phyloP scores from a whole-genome alignment of 2,797 vertebrate species.

The Telmatherina bonti region DNA sequence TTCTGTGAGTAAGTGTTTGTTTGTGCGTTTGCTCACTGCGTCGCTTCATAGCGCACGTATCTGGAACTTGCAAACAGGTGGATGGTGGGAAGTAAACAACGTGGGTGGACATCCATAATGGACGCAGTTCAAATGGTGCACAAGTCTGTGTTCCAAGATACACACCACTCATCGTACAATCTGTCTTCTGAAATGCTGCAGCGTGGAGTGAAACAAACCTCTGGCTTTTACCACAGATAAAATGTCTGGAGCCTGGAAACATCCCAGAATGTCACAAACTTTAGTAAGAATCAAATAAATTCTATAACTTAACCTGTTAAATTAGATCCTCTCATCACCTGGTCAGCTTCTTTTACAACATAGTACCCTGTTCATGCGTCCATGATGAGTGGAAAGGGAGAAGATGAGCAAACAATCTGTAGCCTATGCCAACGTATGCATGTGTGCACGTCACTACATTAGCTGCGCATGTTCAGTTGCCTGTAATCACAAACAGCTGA shows the following conservation, averaged over 20 bases:
- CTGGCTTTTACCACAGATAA: too few relatives aligned
- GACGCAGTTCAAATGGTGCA: conserved; percentile 47
- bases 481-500: too few relatives aligned
- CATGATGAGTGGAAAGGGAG: too few relatives aligned
- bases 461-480: too few relatives aligned
- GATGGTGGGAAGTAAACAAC: conserved; percentile 42
- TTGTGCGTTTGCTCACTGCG: conserved; percentile 40
- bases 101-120: conserved; percentile 46
- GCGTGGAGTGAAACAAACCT: not conserved
- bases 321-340: too few relatives aligned
- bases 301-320: not conserved
- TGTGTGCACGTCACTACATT: too few relatives aligned
- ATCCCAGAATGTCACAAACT: not conserved
- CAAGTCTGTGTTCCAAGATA: conserved; percentile 39
- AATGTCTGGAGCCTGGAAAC: not conserved
- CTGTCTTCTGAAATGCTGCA: conserved; percentile 8
- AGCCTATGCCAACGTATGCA: too few relatives aligned
- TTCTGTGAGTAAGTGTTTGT: conserved; percentile 21
- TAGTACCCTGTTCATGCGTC: too few relatives aligned
- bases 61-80: conserved; percentile 61
- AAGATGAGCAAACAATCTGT: too few relatives aligned
- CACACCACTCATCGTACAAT: conserved; percentile 9
- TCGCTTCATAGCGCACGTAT: conserved; percentile 36
- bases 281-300: too few relatives aligned
- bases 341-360: too few relatives aligned